These are phyloP conservation scores for Metridium senile DNA, from an alignment of 92 coral and sea anemone genomes.

Conservation along the genomic window DNA sequence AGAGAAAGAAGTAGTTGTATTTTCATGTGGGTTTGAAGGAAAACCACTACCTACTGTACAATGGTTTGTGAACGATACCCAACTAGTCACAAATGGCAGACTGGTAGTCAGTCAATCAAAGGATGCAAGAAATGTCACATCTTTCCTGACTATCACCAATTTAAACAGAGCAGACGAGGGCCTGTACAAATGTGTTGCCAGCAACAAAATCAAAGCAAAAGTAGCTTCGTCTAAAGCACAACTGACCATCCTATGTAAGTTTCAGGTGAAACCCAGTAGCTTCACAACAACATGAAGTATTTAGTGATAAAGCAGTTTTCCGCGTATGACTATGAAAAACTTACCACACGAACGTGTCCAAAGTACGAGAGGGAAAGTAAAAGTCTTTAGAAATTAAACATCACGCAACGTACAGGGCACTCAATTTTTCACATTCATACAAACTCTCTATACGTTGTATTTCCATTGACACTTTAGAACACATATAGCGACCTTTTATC, in stretches of 20 bases:
- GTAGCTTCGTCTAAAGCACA: not conserved
- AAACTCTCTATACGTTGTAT: not conserved
- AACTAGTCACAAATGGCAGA: too few relatives aligned
- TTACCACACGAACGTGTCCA: too few relatives aligned
- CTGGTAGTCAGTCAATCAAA: too few relatives aligned
- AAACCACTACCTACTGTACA: slow-evolving; percentile 18
- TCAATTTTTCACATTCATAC: not conserved
- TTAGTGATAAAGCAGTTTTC: too few relatives aligned
- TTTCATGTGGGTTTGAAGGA: slow-evolving; percentile 27
- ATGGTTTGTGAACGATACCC: too few relatives aligned
- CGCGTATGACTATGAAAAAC: too few relatives aligned
- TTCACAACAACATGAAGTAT: not conserved
- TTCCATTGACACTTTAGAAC: too few relatives aligned
- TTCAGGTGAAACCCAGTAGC: not conserved
- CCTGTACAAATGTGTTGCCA: slow-evolving; percentile 27
- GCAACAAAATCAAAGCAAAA: slow-evolving; percentile 3
- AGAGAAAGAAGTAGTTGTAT: slow-evolving; percentile 13
- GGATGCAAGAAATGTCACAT: too few relatives aligned
- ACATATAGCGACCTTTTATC: too few relatives aligned
- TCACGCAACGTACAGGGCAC: not conserved
- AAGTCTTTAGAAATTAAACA: too few relatives aligned
- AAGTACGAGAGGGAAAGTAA: too few relatives aligned
- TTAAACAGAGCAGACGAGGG: slow-evolving; percentile 40
- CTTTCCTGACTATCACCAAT: slow-evolving; percentile 40
- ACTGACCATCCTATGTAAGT: slow-evolving; percentile 10